Conservation (phyloP, 2,888 invertebrate genomes). For the Eueremaeus valkanovi region DNA sequence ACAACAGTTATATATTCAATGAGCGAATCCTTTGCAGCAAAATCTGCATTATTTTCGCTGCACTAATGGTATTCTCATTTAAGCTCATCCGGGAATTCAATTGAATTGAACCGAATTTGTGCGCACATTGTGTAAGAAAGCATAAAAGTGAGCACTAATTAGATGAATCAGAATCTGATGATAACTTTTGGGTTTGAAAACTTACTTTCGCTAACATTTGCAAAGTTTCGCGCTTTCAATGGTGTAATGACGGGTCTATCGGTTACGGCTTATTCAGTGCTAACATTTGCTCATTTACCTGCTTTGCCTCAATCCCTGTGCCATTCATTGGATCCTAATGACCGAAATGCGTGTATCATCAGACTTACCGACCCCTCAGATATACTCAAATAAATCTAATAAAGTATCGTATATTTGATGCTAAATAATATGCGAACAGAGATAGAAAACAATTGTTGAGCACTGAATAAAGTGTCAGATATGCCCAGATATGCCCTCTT, state of each 20-base stretch:
- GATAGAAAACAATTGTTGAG: conserved; percentile 31
- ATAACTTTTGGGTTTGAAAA: background rate
- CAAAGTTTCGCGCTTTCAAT: conserved; percentile 24
- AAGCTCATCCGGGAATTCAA: conserved; percentile 22
- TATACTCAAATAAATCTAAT: background rate
- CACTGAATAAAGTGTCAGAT: conserved; percentile 28
- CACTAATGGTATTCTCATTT: conserved; percentile 24
- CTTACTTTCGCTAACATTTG: conserved; percentile 10
- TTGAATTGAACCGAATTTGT: conserved; percentile 19
- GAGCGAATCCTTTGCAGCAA: background rate
- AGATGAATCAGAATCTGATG: background rate
- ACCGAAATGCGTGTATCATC: conserved; percentile 26
- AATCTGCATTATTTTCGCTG: conserved; percentile 14
- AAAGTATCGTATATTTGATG: background rate
- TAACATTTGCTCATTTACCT: conserved; percentile 13
- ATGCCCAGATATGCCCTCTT: background rate
- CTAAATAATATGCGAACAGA: background rate
- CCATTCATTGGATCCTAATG: background rate
- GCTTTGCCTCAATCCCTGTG: background rate
- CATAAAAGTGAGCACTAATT: conserved; percentile 18
- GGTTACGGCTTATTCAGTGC: conserved; percentile 28
- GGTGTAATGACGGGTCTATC: conserved; percentile 1
- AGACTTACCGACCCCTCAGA: conserved; percentile 3
- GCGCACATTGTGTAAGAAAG: background rate
- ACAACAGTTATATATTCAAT: background rate